Evolutionary conservation across 2,797 vertebrate species (phyloP).

Genomic region (Orestias chungarensis): DNA sequence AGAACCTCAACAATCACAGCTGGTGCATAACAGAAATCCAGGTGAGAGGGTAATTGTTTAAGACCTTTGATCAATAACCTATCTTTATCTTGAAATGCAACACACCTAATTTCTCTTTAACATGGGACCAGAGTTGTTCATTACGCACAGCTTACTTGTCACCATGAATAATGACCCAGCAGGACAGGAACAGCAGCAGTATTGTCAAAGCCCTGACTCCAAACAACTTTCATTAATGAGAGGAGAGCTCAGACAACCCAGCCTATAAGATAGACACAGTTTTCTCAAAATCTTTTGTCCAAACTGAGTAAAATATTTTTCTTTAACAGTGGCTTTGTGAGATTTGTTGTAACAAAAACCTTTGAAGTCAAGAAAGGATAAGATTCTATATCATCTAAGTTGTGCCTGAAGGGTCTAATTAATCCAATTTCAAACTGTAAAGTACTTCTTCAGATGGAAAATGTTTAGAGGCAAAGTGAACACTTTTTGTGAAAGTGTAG

Average conservation of each 20-base stretch:
- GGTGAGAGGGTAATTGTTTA: constrained; percentile 51
- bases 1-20: constrained; percentile 31
- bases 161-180: constrained; percentile 62
- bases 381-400: constrained; percentile 40
- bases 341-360: constrained; percentile 11
- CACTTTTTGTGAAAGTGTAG: neutral
- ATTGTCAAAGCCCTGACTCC: constrained; percentile 50
- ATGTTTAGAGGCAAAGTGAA: neutral
- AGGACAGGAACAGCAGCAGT: constrained; percentile 43
- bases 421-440: constrained; percentile 1
- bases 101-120: constrained; percentile 43
- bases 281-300: neutral
- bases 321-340: constrained; percentile 14
- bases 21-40: constrained; percentile 42
- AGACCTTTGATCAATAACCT: constrained; percentile 68
- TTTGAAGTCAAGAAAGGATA: constrained; percentile 49
- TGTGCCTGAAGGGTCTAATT: constrained; percentile 41
- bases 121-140: constrained; percentile 59
- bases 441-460: no score
- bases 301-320: constrained; percentile 4
- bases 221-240: constrained; percentile 41
- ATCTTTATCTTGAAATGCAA: constrained; percentile 66
- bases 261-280: constrained; percentile 19
- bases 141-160: constrained; percentile 62
- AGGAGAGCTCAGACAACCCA: constrained; percentile 23